Base-by-base conservation (phyloP, 2,113 vertebrate species). In the Cinclus cinclus region DNA sequence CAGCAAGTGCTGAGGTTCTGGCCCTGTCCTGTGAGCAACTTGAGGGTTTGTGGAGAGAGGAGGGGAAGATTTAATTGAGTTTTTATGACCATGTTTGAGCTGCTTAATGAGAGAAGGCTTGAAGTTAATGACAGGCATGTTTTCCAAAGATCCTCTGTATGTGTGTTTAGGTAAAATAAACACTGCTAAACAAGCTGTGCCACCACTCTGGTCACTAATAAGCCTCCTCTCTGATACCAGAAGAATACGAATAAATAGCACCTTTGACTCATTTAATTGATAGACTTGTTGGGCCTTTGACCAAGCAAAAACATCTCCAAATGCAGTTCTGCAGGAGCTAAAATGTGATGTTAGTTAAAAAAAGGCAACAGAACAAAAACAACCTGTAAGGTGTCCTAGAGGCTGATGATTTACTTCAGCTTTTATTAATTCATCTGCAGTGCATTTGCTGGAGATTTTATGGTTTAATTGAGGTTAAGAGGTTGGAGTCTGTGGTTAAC, bases 381-480 rank as follows among this genome's bases (percentile, higher is more conserved):
- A 89, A 82, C 35, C 42, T 76, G 23, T 76, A 44, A 41, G 47
- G 37, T 93, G 39, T 89, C 78, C 42, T 50, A 74, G 46, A 83
- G 76, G 56, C 69, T 4, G 7, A 28, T 87, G 73, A 94, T 75
- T 87, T 83, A 83, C 83, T 96, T 84, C 25, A 80, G 84, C 74
- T 87, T 96, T 96, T 96, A 96, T 96, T 92, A 97, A 96, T 96
- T 97, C 84, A 85, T 95, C 93, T 90, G 59, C 80, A 75, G 33
- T 92, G 71, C 67, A 19, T 94, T 94, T 94, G 64, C 56, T 71
- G 37, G 37, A 92, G 89, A 55, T 96, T 95, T 88, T 86, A 78
- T 74, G 50, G 89, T 92, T 95, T 96, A 97, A 97, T 89, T 97
- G 96, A 95, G 96, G 94, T 96, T 95, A 95, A 92, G 94, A 87